Conservation (phyloP, 1,140 invertebrate species). For the Planococcus citri region DNA sequence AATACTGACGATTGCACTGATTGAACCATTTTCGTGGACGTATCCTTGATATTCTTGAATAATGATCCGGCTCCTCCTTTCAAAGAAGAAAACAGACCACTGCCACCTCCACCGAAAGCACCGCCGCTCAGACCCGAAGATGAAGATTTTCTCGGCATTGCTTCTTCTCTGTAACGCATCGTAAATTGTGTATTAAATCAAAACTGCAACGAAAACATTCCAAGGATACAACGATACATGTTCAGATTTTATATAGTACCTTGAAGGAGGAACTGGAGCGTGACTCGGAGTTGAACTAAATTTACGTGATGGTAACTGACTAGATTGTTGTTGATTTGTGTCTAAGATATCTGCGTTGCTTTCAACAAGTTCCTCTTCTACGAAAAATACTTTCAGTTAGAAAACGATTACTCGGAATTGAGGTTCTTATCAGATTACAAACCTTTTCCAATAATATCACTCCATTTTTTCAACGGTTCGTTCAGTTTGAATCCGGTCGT, state of each 20-base stretch:
- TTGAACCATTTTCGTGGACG: slow-evolving; percentile 91
- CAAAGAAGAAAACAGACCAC: slow-evolving; percentile 65
- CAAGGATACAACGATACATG: no score
- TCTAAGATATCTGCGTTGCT: not conserved
- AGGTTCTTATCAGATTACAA: not conserved
- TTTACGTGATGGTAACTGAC: not conserved
- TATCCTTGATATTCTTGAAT: slow-evolving; percentile 89
- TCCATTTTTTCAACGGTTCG: slow-evolving; percentile 46
- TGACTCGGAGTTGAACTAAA: not conserved
- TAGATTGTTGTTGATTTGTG: not conserved
- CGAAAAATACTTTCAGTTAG: not conserved
- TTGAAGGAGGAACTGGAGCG: not conserved
- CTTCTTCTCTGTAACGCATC: slow-evolving; percentile 22
- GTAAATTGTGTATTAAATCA: no score
- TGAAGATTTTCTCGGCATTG: slow-evolving; percentile 30
- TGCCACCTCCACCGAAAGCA: slow-evolving; percentile 27
- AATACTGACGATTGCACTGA: slow-evolving; percentile 77
- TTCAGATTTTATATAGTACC: no score
- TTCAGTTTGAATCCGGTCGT: slow-evolving; percentile 64
- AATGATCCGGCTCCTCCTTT: slow-evolving; percentile 72
- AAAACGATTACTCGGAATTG: no score
- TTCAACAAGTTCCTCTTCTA: not conserved
- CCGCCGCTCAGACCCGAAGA: slow-evolving; percentile 23
- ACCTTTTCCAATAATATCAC: not conserved
- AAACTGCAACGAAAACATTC: no score